phyloP scores from a whole-genome alignment of 2,888 invertebrate genomes.

The Leptogaster cylindrica region DNA sequence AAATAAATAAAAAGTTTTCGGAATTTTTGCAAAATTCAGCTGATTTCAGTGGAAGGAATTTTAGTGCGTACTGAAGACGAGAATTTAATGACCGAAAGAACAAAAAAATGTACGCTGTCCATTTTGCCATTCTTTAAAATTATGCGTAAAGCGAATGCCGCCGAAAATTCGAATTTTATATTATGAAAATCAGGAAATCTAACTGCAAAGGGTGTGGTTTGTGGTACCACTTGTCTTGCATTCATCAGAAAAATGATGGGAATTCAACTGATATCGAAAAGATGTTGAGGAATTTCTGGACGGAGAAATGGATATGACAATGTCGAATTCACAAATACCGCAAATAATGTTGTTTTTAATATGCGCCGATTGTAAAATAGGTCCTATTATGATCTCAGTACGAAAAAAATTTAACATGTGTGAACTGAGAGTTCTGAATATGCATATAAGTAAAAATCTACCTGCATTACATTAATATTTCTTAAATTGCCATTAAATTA shows the following conservation, averaged over 20 bases:
- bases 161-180: constrained; percentile 69
- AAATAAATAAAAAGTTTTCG: too few species aligned
- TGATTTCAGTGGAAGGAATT: too few species aligned
- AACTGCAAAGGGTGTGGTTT: constrained; percentile 51
- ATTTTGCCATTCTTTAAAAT: constrained; percentile 77
- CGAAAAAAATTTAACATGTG: constrained; percentile 76
- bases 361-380: constrained; percentile 97
- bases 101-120: constrained; percentile 57
- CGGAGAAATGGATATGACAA: constrained; percentile 92
- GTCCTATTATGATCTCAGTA: constrained; percentile 85
- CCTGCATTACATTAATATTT: too few species aligned
- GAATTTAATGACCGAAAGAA: constrained; percentile 57
- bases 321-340: constrained; percentile 91
- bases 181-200: constrained; percentile 62
- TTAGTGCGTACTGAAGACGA: too few species aligned
- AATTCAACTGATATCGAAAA: constrained; percentile 65
- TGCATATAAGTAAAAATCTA: too few species aligned
- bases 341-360: constrained; percentile 82
- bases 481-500: too few species aligned
- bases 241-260: constrained; percentile 71
- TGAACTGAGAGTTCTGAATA: too few species aligned
- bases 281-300: constrained; percentile 77
- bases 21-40: too few species aligned
- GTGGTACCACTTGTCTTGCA: constrained; percentile 77
- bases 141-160: constrained; percentile 74